Conservation (phyloP, 2,113 vertebrate genomes). For the Gallinago undulata region DNA sequence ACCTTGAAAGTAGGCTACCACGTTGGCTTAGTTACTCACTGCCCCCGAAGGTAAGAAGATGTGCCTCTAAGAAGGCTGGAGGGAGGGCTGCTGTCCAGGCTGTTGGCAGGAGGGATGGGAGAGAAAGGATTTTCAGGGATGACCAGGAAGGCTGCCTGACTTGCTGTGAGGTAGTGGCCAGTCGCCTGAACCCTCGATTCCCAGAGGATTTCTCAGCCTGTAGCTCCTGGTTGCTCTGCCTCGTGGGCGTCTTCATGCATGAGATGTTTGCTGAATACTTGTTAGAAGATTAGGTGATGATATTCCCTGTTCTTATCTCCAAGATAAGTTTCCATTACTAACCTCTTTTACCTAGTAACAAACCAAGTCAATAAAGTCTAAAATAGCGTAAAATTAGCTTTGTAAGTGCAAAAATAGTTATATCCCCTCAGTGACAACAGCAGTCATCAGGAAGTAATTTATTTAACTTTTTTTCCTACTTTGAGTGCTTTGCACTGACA, state of each 20-base stretch:
- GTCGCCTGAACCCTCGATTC: neutral
- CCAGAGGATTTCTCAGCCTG: neutral
- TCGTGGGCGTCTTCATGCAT: neutral
- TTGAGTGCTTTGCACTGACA: neutral
- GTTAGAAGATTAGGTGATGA: neutral
- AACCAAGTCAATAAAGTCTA: neutral
- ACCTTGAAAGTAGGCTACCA: neutral
- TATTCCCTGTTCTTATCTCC: neutral
- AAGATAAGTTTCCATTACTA: neutral
- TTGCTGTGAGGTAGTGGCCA: neutral
- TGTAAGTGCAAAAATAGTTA: neutral
- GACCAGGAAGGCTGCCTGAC: neutral
- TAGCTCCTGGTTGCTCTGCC: neutral
- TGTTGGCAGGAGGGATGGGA: neutral
- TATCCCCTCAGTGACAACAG: neutral
- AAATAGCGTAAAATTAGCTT: neutral
- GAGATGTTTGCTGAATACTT: neutral
- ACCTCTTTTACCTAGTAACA: neutral
- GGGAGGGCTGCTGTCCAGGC: neutral
- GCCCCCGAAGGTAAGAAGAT: neutral
- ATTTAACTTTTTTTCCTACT: neutral
- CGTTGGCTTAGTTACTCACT: neutral
- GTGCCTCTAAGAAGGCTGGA: neutral
- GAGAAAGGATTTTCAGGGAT: neutral
- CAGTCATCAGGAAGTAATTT: neutral